phyloP scores from a whole-genome alignment of 2,888 invertebrate genomes.

The Trichogramma evanescens region DNA sequence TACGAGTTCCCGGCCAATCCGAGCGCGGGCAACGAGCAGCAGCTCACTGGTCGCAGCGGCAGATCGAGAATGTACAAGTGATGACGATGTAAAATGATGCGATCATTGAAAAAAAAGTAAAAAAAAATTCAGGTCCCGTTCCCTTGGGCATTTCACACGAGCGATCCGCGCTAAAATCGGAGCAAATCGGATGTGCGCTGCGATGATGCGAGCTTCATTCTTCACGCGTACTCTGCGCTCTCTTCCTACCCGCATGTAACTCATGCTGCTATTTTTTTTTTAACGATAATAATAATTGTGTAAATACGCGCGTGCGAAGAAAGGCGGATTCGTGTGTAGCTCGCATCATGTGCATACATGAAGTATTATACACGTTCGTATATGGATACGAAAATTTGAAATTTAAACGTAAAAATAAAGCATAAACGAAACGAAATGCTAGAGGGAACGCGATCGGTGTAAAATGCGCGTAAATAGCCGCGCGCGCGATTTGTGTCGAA shows the following conservation, averaged over 20 bases:
- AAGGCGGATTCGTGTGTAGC: no score
- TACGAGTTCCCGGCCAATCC: constrained; percentile 47
- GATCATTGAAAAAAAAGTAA: not conserved
- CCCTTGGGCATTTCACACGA: constrained; percentile 20
- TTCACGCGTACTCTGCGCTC: no score
- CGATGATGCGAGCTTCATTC: no score
- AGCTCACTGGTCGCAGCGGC: not conserved
- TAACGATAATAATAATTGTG: not conserved
- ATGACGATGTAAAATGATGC: not conserved
- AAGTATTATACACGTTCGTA: not conserved
- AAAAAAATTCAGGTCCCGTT: constrained; percentile 7
- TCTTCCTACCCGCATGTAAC: no score
- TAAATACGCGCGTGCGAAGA: not conserved
- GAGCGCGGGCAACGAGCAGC: no score
- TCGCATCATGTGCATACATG: no score
- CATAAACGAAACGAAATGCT: constrained; percentile 11
- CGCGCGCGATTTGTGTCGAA: no score
- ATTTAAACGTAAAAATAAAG: no score
- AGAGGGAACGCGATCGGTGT: constrained; percentile 15
- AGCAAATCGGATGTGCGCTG: no score
- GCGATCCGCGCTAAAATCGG: no score
- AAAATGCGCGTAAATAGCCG: no score
- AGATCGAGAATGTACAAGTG: not conserved
- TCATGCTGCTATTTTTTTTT: not conserved
- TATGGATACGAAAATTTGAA: not conserved